Percentiles rank a stretch among this genome's conserved stretches.
These are phyloP conservation scores for Micropterix aruncella DNA, from an alignment of 2,888 invertebrate species.

Conservation along the genomic window DNA sequence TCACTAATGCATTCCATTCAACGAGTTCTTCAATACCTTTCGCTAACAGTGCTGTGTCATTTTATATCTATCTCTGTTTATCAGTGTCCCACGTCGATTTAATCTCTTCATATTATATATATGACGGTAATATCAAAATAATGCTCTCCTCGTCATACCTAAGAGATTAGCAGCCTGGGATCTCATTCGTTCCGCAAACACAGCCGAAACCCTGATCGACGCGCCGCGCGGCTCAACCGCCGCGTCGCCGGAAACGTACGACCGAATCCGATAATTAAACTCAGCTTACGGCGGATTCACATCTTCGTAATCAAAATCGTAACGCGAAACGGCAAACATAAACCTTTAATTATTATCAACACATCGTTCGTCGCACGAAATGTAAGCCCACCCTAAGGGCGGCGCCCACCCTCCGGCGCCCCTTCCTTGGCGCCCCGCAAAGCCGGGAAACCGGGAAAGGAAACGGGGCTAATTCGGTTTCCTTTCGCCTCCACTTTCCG, in stretches of 20 bases:
- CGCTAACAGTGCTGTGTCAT: no score
- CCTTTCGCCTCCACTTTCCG: slow-evolving; percentile 6
- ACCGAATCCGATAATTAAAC: not conserved
- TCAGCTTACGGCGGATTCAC: not conserved
- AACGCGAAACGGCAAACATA: slow-evolving; percentile 5
- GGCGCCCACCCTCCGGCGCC: slow-evolving; percentile 29
- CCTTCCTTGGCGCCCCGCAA: not conserved
- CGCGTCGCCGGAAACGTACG: no score
- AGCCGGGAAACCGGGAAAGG: not conserved
- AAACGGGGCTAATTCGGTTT: not conserved
- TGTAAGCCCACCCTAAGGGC: slow-evolving; percentile 26
- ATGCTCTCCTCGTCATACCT: no score
- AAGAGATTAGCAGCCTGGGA: no score
- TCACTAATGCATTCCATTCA: no score
- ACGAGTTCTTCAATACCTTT: no score
- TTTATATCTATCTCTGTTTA: no score
- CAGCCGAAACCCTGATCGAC: no score
- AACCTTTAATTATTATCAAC: slow-evolving; percentile 44
- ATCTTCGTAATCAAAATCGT: not conserved
- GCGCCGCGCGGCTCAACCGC: no score
- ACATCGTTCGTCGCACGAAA: slow-evolving; percentile 34
- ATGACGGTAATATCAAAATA: no score
- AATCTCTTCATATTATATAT: no score
- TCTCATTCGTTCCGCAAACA: not conserved
- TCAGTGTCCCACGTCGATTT: no score